Evolutionary conservation across 2,888 invertebrate species (phyloP), one percentile per base, ranked within the genome.

Genomic region (Lithosia quadra): DNA sequence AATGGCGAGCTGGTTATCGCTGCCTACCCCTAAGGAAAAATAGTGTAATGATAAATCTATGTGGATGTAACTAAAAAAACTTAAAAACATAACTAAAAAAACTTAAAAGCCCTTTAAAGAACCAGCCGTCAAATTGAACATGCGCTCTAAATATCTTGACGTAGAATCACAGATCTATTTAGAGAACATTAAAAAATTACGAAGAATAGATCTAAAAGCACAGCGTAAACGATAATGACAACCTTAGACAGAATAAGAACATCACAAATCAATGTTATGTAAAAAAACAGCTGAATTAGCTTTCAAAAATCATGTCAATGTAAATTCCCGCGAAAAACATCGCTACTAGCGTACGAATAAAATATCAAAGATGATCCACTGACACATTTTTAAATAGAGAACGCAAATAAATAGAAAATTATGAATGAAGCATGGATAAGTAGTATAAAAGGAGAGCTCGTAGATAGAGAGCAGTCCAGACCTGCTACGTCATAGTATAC

Each of bases 351-450:
- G 59, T 62, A 70, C 43, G 62, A 60, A 72, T 72, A 69, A 71
- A 75, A 79, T 69, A 77, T 81, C 77, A 81, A 79, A 80, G 77
- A 36, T 76, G 85, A 67, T 77, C 81, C 60, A 80, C 77, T 82
- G 72, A 80, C 83, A 82, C 75, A 81, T 77, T 76, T n/a, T 65
- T 62, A 53, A 63, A 63, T 28, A 63, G 33, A 60, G 64, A 67
- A 65, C 72, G 76, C 65, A 75, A 78, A 84, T 79, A 75, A 68
- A 64, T 71, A 69, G 22, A 56, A 36, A 75, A 67, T 58, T 61
- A 72, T 81, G 81, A 81, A 83, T 83, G 79, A 75, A 72, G 28
- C 72, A 65, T 22, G 61, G 59, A 66, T 67, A 58, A 73, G 70
- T 39, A 22, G 15, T 58, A 11, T 28, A 49, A n/a, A 9, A 2